A percentile compares a stretch with the other conserved stretches of the same genome.
Conservation (phyloP, 2,888 invertebrate species). For the Gibbula magus region DNA sequence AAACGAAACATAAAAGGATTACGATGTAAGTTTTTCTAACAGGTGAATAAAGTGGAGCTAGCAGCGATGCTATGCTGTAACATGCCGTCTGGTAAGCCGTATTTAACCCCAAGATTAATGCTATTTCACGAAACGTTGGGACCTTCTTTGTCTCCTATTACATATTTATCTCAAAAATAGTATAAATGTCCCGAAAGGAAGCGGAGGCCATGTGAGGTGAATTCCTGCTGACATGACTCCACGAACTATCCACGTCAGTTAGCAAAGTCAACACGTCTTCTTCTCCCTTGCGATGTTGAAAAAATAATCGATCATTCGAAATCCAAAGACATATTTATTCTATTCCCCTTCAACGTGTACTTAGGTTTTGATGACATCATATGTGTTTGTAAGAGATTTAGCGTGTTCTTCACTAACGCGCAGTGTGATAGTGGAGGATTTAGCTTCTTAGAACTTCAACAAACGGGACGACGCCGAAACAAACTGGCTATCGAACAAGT, state of each 20-base stretch:
- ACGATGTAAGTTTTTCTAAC: no score
- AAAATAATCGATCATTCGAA: neutral
- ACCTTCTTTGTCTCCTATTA: neutral
- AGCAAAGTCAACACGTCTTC: neutral
- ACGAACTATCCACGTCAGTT: neutral
- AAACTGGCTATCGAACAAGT: neutral
- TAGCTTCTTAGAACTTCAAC: neutral
- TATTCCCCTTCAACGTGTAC: neutral
- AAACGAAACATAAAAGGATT: no score
- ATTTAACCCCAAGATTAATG: neutral
- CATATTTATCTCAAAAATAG: constrained; percentile 1
- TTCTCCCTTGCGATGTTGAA: neutral
- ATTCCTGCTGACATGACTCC: neutral
- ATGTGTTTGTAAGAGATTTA: constrained; percentile 7
- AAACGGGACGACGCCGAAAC: neutral
- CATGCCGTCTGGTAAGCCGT: neutral
- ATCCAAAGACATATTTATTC: neutral
- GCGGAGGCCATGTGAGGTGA: neutral
- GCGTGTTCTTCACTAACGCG: neutral
- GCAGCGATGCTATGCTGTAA: no score
- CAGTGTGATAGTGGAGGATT: neutral
- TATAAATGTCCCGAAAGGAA: neutral
- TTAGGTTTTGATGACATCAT: neutral
- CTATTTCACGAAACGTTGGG: neutral
- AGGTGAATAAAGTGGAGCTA: no score